Evolutionary conservation across 1,140 invertebrate species (phyloP).

Genomic region (Monomorium pharaonis): DNA sequence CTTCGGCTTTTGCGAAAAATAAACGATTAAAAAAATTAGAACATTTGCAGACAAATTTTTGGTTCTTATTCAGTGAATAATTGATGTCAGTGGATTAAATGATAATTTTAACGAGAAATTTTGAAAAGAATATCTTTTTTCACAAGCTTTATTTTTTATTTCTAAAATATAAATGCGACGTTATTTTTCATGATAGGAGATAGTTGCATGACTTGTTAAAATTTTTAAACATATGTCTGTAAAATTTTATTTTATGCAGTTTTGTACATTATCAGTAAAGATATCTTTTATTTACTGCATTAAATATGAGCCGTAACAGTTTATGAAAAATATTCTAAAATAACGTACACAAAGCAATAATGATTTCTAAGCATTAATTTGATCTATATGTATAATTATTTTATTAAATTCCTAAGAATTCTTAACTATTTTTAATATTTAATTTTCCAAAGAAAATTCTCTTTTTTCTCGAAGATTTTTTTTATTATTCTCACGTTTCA

Average conservation of each 20-base stretch:
- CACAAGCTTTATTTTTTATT: background rate
- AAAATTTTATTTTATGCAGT: background rate
- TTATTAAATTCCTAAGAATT: background rate
- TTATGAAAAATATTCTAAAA: background rate
- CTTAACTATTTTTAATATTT: background rate
- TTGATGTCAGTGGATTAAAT: background rate
- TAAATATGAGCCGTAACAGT: background rate
- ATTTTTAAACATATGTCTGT: background rate
- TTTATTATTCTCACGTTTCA: background rate
- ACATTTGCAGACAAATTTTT: constrained; percentile 12
- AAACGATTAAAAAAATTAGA: constrained; percentile 25
- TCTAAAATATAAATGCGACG: background rate
- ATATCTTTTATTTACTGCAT: background rate
- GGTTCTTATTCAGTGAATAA: constrained; percentile 6
- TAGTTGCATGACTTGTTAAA: background rate
- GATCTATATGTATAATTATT: background rate
- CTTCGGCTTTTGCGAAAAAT: constrained; percentile 28
- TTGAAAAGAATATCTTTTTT: background rate
- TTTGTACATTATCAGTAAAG: background rate
- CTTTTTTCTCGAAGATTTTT: background rate
- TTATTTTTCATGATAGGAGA: background rate
- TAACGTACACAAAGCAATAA: background rate
- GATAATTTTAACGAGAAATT: background rate
- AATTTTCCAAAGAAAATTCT: background rate
- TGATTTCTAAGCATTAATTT: background rate